These are phyloP conservation scores for Clarias gariepinus DNA, from an alignment of 2,113 vertebrate genomes.

Conservation along the genomic window DNA sequence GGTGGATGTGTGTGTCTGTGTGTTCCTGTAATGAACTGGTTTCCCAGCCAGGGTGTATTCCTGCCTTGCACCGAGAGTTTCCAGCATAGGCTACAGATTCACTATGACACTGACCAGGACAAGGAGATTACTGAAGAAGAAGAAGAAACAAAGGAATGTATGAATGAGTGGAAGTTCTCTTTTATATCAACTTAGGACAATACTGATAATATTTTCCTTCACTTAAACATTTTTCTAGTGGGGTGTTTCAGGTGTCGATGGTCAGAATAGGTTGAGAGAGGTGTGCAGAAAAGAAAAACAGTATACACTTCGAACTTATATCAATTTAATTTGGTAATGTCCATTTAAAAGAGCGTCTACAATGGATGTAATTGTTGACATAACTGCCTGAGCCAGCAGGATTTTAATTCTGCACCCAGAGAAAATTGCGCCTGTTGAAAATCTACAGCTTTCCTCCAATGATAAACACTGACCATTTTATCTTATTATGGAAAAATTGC, in stretches of 20 bases:
- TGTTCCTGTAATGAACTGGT: background rate
- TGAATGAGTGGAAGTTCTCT: conserved; percentile 52
- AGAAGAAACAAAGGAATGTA: background rate
- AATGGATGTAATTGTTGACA: conserved; percentile 27
- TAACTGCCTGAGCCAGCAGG: conserved; percentile 8
- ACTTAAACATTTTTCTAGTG: background rate
- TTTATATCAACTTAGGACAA: conserved; percentile 13
- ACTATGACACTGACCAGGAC: background rate
- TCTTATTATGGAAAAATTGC: conserved; percentile 41
- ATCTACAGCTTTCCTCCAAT: conserved; percentile 46
- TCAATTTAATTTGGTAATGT: conserved; percentile 7
- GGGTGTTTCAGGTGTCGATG: background rate
- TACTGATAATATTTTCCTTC: background rate
- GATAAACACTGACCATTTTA: conserved; percentile 51
- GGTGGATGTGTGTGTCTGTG: background rate
- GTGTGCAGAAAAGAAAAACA: background rate
- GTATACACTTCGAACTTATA: conserved; percentile 1
- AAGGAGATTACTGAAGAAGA: background rate
- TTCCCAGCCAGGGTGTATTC: background rate
- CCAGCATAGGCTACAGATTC: background rate
- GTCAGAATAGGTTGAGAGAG: background rate
- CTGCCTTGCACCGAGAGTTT: background rate
- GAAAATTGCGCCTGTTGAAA: conserved; percentile 36
- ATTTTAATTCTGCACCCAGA: conserved; percentile 15
- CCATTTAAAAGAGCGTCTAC: background rate